Base-by-base conservation (phyloP, 2,113 vertebrate genomes). In the Gavia stellata region DNA sequence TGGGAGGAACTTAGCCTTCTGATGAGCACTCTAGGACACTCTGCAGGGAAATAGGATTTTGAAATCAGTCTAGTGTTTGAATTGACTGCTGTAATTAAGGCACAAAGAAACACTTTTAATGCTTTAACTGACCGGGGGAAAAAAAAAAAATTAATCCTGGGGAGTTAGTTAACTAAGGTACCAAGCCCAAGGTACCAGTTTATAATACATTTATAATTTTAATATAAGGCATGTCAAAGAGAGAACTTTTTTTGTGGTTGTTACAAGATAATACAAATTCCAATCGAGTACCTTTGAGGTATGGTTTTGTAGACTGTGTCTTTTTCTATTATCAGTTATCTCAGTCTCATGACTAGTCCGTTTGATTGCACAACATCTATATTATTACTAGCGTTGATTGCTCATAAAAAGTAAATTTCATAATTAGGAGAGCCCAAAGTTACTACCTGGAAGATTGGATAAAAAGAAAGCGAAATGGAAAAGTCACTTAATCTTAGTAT, bases 401-500 rank as follows among this genome's bases (percentile, higher is more conserved):
- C 91, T 96, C 93, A 61, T 97, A 96, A 97, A 97, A 96, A 96
- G 63, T 70, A 65, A 97, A 28, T 86, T 84, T 96, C 78, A 71
- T 97, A 97, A 97, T 96, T 94, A 95, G 92, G 73, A 97, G 70
- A 96, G 81, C 95, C 83, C 74, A 89, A 77, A 94, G 40, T 75
- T 97, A 73, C 85, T 97, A 92, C 94, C 89, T 97, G 91, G 83
- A 91, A 97, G 94, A 89, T 42, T 92, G 90, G 95, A 96, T 98
- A 97, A 97, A 97, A 95, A 96, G 90, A 93, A 97, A 97, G 92
- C 26, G 36, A 97, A 97, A 97, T 61, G 79, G 68, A 95, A 96
- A 96, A 97, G 96, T 97, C 94, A 95, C 86, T 98, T 96, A 95
- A 97, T 97, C 93, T 96, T 86, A 86, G 88, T 87, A n/a, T 40